Evolutionary conservation across 1,140 invertebrate genomes (phyloP), one percentile per base, ranked within the genome.

Genomic region (Heterodera schachtii): DNA sequence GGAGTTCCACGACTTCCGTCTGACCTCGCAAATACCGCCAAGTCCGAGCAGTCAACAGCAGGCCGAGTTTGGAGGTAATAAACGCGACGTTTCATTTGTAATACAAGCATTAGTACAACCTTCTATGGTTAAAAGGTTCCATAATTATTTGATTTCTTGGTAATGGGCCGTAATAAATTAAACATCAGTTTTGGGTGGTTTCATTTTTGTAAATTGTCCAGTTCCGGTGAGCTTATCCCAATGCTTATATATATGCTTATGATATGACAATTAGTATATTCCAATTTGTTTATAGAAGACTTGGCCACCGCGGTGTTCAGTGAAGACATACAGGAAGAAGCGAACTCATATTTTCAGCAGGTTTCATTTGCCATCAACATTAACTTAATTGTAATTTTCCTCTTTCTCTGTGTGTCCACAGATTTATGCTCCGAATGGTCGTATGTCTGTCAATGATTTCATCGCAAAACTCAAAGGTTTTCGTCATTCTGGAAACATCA

Each of bases 321-420:
- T 16, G 83, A 86, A n/a, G 82, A 78, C 13, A 82, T 86, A 16
- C 85, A 86, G 77, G 84, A 87, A 73, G 75, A 87, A 75, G 85
- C 85, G 6, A 86, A 86, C 69, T 79, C 69, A 3, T 86, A 86
- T 67, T 86, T 86, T 69, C 85, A 87, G 79, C 80, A 75, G 47
- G 85, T 84, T 16, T 9, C 4, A 31, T 60, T 83, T 84, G 57
- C 13, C 43, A 2, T 84, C 43, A 31, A 8, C 49, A 82, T 77
- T 69, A 6, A 1, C 43, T 76, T 31, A 43, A 46, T 8, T 82
- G n/a, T 2, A 1, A 11, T 19, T 64, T 19, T 64, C 19, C 57
- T 3, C 74, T 21, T 69, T 16, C 19, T n/a, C n/a, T n/a, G n/a
- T n/a, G n/a, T n/a, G 73, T 84, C 21, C 84, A 19, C 8, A 86